Evolutionary conservation across 1,140 invertebrate genomes (phyloP), one percentile per base, ranked within the genome.

Genomic region (Andricus grossulariae): DNA sequence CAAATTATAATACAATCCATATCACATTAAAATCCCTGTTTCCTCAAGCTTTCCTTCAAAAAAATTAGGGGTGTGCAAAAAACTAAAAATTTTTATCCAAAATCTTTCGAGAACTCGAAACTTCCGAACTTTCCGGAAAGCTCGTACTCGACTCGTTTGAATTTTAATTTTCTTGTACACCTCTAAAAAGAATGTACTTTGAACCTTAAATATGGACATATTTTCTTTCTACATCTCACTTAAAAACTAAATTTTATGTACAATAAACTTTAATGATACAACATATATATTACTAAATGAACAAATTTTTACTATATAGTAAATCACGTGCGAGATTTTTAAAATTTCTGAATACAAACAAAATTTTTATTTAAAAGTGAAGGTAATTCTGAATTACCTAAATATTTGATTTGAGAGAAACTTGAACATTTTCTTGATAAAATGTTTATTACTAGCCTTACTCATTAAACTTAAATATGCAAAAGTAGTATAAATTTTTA

Each of bases 401-500:
- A 21, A 25, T 6, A 45, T 66, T 39, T 66, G 25, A 39, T 15
- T 39, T 25, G 10, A 7, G 5, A 45, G 60, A 66, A 39, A 15
- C 7, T 45, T 66, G 5, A 39, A 39, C 6, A 45, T 45, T 66
- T 15, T 16, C 13, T 39, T 39, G 15, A n/a, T n/a, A 66, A 66
- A 32, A 39, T 39, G n/a, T n/a, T 45, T 55, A 16, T 4, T 39
- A 3, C 25, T 32, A 66, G 25, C 39, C 32, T 54, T 32, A 66
- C 4, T 66, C 45, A n/a, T 66, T 16, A 39, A 39, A 66, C 39
- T 45, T 45, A 32, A 21, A 66, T 66, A 39, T 66, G 60, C 32
- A 66, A 66, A 66, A 25, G 57, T n/a, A 66, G 60, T 66, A 66
- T 66, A 66, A 66, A 66, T 39, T 39, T 66, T 66, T 39, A 66